Conservation (phyloP, 2,113 vertebrate genomes). For the Pelecanus crispus region DNA sequence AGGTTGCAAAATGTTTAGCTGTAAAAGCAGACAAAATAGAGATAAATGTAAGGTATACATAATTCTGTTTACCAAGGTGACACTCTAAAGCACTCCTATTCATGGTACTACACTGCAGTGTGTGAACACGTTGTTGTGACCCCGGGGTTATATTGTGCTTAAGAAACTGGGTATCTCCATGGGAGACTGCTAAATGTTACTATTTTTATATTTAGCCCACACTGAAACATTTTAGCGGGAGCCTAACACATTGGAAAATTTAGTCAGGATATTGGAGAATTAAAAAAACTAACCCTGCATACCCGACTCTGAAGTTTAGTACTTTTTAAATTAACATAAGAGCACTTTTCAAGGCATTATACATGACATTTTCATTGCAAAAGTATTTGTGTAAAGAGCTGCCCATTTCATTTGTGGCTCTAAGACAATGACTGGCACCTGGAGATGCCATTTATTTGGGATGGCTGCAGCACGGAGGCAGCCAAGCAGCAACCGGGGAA, state of each 20-base stretch:
- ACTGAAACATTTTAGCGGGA: background rate
- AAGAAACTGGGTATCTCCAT: background rate
- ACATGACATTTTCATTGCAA: background rate
- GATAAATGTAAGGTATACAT: background rate
- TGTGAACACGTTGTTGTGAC: background rate
- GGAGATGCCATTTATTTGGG: background rate
- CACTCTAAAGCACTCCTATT: background rate
- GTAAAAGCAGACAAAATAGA: background rate
- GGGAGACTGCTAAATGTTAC: background rate
- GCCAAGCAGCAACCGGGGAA: background rate
- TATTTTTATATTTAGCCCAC: background rate
- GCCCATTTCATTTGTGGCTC: background rate
- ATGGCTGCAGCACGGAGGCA: background rate
- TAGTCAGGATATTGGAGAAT: background rate
- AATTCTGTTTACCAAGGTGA: background rate
- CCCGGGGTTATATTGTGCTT: background rate
- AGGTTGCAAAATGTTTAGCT: background rate
- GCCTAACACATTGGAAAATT: background rate
- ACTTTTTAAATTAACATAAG: background rate
- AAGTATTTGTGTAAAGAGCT: background rate
- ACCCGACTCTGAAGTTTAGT: background rate
- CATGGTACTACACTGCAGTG: rapidly evolving
- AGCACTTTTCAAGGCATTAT: background rate
- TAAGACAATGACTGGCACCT: rapidly evolving
- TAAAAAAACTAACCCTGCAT: background rate